Evolutionary conservation across 1,140 invertebrate species (phyloP).

Genomic region (Drosophila sp.): DNA sequence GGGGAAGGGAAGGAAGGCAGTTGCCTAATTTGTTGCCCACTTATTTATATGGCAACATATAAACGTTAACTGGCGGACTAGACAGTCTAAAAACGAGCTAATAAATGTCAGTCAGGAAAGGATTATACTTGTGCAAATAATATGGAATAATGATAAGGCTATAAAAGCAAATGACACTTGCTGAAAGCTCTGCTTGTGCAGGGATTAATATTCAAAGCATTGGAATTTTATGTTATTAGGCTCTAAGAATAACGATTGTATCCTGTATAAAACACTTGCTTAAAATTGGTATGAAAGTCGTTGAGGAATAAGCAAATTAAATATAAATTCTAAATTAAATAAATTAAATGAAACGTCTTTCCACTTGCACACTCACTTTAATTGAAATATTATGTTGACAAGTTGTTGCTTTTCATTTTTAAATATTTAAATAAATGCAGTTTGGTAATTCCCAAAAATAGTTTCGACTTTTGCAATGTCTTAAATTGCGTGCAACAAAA

Average conservation of each 20-base stretch:
- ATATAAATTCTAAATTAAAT: too few species aligned
- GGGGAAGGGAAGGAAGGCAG: too few species aligned
- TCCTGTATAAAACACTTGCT: too few species aligned
- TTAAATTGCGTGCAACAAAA: background rate
- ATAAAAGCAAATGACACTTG: conserved; percentile 7
- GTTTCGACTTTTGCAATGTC: background rate
- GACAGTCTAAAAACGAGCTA: conserved; percentile 11
- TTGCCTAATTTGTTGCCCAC: conserved; percentile 41
- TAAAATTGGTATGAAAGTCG: too few species aligned
- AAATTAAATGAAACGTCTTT: too few species aligned
- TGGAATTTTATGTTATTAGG: background rate
- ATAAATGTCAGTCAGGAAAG: conserved; percentile 21
- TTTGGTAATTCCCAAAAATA: too few species aligned
- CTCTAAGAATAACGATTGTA: too few species aligned
- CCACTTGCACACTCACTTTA: too few species aligned
- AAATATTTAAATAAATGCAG: too few species aligned
- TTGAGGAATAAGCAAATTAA: too few species aligned
- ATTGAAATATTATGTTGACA: too few species aligned
- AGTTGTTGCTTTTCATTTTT: too few species aligned
- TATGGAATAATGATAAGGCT: background rate
- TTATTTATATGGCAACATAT: conserved; percentile 44
- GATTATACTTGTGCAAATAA: conserved; percentile 21
- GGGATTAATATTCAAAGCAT: background rate
- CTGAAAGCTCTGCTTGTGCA: background rate
- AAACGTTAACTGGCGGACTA: conserved; percentile 39